Evolutionary conservation across 2,113 vertebrate genomes (phyloP), one percentile per base, ranked within the genome.

Genomic region (Semicossyphus pulcher): DNA sequence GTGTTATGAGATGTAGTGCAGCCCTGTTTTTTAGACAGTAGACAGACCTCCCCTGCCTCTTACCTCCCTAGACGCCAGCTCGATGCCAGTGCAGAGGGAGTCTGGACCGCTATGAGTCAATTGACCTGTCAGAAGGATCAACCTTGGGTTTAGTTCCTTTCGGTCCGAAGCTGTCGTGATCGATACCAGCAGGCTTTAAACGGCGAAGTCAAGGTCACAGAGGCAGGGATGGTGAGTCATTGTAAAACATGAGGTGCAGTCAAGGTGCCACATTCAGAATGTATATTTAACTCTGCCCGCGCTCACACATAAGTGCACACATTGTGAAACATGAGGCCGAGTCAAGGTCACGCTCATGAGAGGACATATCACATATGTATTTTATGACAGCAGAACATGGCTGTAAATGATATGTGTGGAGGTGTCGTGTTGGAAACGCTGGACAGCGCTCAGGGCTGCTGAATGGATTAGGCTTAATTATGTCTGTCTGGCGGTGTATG

Each of bases 281-380:
- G 51, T 68, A 84, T 81, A 79, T 84, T 84, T 84, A 84, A 77
- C 72, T 44, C 61, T 39, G 52, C 31, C 21, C 32, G 41, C 15
- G 3, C 67, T 23, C 54, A 25, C 67, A 78, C 42, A 52, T 59
- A 58, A 2, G 2, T 1, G 5, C 62, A 48, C 49, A 45, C 58
- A 66, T 53, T 62, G 36, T 54, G 57, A 67, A 78, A 63, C 79
- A 72, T 26, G 59, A 78, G 28, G 59, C 7, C 8, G 23, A 64
- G 56, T 72, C 51, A 81, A 81, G 74, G 74, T 71, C 20, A 60
- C 37, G 26, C 37, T 47, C 34, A 20, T 56, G 41, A 1, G 49
- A 42, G 7, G 7, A 36, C 52, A 47, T 26, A 21, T 11, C 42
- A 20, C 16, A 53, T 64, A 32, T 42, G 32, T 60, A 34, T 72